A percentile compares a stretch with the other conserved stretches of the same genome.
Evolutionary conservation across 2,888 invertebrate species (phyloP).

Genomic region (Nowickia ferox): DNA sequence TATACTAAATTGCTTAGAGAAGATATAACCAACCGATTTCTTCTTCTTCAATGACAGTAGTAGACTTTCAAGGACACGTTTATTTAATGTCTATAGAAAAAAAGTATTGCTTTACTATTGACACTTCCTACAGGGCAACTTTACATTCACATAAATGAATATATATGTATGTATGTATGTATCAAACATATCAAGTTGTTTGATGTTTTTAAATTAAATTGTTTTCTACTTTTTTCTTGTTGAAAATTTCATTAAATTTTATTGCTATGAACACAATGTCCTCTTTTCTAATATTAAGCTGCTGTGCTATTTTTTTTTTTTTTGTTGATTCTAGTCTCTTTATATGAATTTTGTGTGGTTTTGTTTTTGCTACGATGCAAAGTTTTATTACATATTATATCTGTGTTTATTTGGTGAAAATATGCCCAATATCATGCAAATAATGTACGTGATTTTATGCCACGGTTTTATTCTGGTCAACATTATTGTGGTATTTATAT

Average conservation of each 20-base stretch:
- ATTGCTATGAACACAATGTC: slow-evolving; percentile 15
- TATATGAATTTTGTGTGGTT: neutral
- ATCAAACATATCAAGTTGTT: neutral
- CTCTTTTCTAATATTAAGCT: slow-evolving; percentile 5
- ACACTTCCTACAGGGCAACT: no score
- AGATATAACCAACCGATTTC: no score
- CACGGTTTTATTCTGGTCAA: slow-evolving; percentile 51
- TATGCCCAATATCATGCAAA: slow-evolving; percentile 55
- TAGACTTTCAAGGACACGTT: no score
- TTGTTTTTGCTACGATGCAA: slow-evolving; percentile 42
- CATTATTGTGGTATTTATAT: slow-evolving; percentile 53
- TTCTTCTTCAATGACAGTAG: no score
- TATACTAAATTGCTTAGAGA: no score
- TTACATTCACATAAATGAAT: no score
- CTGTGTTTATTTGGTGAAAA: slow-evolving; percentile 34
- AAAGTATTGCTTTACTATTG: no score
- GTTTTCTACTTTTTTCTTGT: neutral
- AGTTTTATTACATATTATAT: slow-evolving; percentile 30
- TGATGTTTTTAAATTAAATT: slow-evolving; percentile 21
- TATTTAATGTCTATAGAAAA: no score
- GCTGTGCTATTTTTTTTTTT: no score
- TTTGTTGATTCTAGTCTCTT: slow-evolving; percentile 2
- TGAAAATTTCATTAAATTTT: slow-evolving; percentile 48
- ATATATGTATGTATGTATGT: no score
- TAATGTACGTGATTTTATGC: slow-evolving; percentile 65